These are phyloP conservation scores for Acanthococcus lagerstroemiae DNA, from an alignment of 2,888 invertebrate species.

Conservation along the genomic window DNA sequence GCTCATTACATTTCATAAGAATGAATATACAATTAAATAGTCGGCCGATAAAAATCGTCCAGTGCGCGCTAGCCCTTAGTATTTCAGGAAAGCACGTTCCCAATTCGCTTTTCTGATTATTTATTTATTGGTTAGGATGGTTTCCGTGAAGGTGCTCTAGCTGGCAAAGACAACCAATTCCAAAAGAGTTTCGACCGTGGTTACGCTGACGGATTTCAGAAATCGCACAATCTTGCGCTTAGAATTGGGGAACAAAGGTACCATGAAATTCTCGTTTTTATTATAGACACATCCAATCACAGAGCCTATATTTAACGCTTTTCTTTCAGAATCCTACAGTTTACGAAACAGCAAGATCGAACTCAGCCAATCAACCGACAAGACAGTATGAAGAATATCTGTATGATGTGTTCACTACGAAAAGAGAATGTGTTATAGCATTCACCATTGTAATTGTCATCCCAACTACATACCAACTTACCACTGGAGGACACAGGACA, in stretches of 20 bases:
- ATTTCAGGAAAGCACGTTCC: too few species aligned
- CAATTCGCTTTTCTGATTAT: not conserved
- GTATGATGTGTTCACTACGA: too few species aligned
- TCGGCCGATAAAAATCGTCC: too few species aligned
- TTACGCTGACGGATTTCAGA: not conserved
- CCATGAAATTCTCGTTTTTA: not conserved
- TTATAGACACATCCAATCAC: too few species aligned
- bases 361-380: not conserved
- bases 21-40: too few species aligned
- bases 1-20: not conserved
- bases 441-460: too few species aligned
- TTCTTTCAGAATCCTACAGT: not conserved
- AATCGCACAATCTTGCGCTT: not conserved
- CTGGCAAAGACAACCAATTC: conserved; percentile 19
- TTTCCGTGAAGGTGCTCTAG: conserved; percentile 21
- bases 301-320: too few species aligned
- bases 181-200: conserved; percentile 15
- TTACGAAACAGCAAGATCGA: not conserved
- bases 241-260: conserved; percentile 7
- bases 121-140: conserved; percentile 14
- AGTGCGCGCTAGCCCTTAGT: too few species aligned
- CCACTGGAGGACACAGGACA: too few species aligned
- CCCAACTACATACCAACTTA: too few species aligned
- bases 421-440: too few species aligned
- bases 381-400: too few species aligned